phyloP scores from a whole-genome alignment of 2,797 vertebrate species.

The Acipenser transmontanus region DNA sequence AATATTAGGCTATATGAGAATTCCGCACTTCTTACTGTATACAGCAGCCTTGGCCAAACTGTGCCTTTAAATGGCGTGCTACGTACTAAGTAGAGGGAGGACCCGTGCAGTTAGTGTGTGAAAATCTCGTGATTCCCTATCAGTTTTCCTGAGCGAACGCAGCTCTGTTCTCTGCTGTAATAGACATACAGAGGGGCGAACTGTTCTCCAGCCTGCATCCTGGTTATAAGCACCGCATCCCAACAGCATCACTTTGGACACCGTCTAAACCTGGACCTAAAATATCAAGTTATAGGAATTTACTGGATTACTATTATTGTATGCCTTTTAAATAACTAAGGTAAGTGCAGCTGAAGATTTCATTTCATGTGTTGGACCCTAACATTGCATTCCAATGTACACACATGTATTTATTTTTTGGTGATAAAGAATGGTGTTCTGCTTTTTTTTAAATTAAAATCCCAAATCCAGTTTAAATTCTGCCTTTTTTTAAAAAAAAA shows the following conservation, averaged over 20 bases:
- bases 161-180: conserved; percentile 56
- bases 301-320: conserved; percentile 24
- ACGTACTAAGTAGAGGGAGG: conserved; percentile 65
- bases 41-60: conserved; percentile 23
- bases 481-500: no score
- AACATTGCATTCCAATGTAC: no score
- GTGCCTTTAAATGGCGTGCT: conserved; percentile 67
- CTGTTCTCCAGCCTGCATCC: conserved; percentile 37
- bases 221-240: conserved; percentile 37
- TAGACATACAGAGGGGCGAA: conserved; percentile 37
- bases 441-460: no score
- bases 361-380: no score
- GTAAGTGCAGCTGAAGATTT: conserved; percentile 8
- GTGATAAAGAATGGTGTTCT: no score
- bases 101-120: conserved; percentile 61
- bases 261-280: neutral
- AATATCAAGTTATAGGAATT: conserved; percentile 9
- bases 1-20: no score
- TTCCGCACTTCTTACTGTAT: no score
- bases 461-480: no score
- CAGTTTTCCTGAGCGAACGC: conserved; percentile 65
- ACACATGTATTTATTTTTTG: no score
- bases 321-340: conserved; percentile 11
- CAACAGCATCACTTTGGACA: neutral
- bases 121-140: conserved; percentile 64